These are phyloP conservation scores for Cyprinodon brontotheroides DNA, from an alignment of 2,113 vertebrate species.

Conservation along the genomic window DNA sequence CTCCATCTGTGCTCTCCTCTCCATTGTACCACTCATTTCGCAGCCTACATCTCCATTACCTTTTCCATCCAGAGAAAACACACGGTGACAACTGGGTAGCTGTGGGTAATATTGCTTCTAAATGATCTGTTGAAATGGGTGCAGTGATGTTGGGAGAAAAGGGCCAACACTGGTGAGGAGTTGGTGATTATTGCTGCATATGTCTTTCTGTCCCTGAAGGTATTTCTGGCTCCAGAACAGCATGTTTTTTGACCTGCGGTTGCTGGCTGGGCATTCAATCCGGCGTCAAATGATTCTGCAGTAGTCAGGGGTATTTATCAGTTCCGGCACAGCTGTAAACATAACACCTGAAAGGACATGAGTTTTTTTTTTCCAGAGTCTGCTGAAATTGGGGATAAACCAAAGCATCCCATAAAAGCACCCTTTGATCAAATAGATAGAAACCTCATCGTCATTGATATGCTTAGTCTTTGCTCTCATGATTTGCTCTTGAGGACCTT, in stretches of 20 bases:
- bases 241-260: conserved; percentile 16
- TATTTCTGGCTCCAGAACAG: background rate
- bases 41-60: conserved; percentile 59
- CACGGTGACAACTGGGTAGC: conserved; percentile 52
- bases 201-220: background rate
- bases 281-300: conserved; percentile 6
- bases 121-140: conserved; percentile 57
- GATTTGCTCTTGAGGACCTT: too few species aligned
- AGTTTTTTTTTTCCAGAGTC: background rate
- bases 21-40: conserved; percentile 53
- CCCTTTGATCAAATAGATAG: background rate
- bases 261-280: conserved; percentile 1
- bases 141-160: conserved; percentile 10
- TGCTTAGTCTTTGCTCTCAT: too few species aligned
- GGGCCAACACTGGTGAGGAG: conserved; percentile 9
- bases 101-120: conserved; percentile 58
- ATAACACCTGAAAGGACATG: conserved; percentile 12
- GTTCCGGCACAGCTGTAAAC: conserved; percentile 10
- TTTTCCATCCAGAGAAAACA: conserved; percentile 53
- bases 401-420: background rate
- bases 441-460: too few species aligned
- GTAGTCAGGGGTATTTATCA: conserved; percentile 16
- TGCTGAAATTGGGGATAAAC: background rate
- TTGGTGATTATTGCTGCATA: background rate
- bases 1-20: conserved; percentile 54